phyloP scores from a whole-genome alignment of 2,797 vertebrate species.

The Cercopithecus diana region DNA sequence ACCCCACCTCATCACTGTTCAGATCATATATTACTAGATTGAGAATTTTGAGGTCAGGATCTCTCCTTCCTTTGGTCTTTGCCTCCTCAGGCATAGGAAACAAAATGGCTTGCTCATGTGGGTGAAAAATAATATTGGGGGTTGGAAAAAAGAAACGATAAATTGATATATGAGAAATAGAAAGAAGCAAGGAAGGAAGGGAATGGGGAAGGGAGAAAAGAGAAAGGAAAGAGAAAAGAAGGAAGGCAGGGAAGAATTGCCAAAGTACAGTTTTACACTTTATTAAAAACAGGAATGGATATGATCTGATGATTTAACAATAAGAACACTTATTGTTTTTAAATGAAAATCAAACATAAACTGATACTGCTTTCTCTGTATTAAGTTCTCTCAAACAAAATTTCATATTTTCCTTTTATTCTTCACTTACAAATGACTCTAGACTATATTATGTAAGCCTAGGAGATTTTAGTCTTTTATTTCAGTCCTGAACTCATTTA shows the following conservation, averaged over 20 bases:
- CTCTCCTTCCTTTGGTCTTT: background rate
- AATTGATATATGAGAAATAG: background rate
- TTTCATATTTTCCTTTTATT: background rate
- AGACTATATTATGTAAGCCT: background rate
- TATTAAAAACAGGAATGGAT: background rate
- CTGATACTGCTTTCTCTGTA: background rate
- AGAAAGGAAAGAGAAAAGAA: background rate
- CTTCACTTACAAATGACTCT: background rate
- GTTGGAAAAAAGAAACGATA: background rate
- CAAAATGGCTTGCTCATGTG: background rate
- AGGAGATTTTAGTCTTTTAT: background rate
- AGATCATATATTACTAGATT: background rate
- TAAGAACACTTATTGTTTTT: background rate
- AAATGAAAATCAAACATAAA: background rate
- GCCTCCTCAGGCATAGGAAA: background rate
- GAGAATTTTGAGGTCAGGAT: background rate
- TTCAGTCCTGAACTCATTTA: background rate
- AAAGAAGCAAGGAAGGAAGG: background rate
- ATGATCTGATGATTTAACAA: background rate
- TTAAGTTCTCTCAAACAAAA: background rate
- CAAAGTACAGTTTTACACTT: background rate
- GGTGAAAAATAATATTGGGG: background rate
- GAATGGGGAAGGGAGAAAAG: rapidly evolving
- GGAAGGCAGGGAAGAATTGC: background rate
- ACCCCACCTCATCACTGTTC: rapidly evolving